Evolutionary conservation across 2,797 vertebrate genomes (phyloP).

Genomic region (Acrocephalus scirpaceus): DNA sequence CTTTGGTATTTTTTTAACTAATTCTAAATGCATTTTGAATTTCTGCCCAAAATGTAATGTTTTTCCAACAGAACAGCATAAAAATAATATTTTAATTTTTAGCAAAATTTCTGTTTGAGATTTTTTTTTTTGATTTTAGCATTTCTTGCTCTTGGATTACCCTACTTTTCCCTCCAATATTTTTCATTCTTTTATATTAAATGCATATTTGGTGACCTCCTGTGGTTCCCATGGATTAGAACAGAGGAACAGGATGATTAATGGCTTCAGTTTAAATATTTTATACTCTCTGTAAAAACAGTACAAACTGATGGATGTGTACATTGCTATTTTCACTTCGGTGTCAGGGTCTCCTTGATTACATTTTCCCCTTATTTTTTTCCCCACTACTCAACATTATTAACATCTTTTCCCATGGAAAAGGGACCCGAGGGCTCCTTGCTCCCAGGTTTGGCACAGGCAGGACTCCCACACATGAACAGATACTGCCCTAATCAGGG

Average conservation of each 20-base stretch:
- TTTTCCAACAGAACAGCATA: neutral
- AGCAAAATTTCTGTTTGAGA: neutral
- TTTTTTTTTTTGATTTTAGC: neutral
- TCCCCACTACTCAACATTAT: neutral
- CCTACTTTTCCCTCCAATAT: neutral
- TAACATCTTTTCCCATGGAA: constrained; percentile 30
- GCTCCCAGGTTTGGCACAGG: neutral
- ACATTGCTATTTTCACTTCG: constrained; percentile 29
- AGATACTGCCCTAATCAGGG: constrained; percentile 57
- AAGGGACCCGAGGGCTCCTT: neutral
- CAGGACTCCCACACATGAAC: constrained; percentile 16
- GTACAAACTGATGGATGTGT: constrained; percentile 51
- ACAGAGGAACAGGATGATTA: constrained; percentile 58
- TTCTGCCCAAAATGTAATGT: neutral
- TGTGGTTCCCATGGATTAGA: constrained; percentile 68
- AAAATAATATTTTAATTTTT: neutral
- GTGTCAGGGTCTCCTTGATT: constrained; percentile 17
- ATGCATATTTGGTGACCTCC: constrained; percentile 67
- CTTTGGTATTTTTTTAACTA: neutral
- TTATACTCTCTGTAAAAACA: constrained; percentile 69
- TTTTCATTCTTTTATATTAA: constrained; percentile 64
- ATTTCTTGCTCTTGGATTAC: neutral
- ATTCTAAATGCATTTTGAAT: neutral
- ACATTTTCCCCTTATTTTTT: neutral
- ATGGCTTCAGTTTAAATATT: constrained; percentile 65